Base-by-base conservation (phyloP, 2,888 invertebrate species). In the Spialia ferax region DNA sequence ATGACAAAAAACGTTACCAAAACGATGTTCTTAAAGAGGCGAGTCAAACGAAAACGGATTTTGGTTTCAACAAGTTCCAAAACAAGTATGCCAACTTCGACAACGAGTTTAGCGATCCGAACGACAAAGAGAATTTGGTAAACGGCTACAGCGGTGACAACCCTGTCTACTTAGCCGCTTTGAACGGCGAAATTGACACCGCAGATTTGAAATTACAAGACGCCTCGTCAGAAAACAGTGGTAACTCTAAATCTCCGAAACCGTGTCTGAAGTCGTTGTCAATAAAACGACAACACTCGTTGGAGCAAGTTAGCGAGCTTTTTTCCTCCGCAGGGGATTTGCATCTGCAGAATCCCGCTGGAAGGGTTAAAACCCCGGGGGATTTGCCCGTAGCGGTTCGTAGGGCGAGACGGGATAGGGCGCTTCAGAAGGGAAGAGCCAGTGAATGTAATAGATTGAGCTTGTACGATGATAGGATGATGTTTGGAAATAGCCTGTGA, bases 391-490 rank as follows among this genome's bases (percentile, higher is more conserved):
- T 97, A 0, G 97, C 97, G 0, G 96, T 97, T 0, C 85, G 97
- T 13, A 95, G 96, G 75, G 96, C 96, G 1, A 87, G 96, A 38
- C 94, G 96, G 2, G 94, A 94, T 48, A 93, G 96, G 71, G 96
- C 96, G 0, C 56, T 92, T n/a, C 91, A 91, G 70, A 90, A 89
- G 61, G 91, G 91, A 0, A 79, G 93, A 20, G 88, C 89, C 0
- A 88, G 79, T 13, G 92, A 93, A 22, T 95, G 95, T 52, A 96
- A 96, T 73, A 95, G 98, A 72, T 95, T 98, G 77, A 98, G 98
- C 55, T 90, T 98, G 20, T 98, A 98, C 79, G 98, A 98, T 78
- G 98, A 98, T 82, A 94, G 98, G 52, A 97, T 98, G 95, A 98
- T 98, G 98, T 95, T 95, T 73, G 94, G 94, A 0, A 94, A 94